phyloP scores from a whole-genome alignment of 2,113 vertebrate species.

The Nymphicus hollandicus region DNA sequence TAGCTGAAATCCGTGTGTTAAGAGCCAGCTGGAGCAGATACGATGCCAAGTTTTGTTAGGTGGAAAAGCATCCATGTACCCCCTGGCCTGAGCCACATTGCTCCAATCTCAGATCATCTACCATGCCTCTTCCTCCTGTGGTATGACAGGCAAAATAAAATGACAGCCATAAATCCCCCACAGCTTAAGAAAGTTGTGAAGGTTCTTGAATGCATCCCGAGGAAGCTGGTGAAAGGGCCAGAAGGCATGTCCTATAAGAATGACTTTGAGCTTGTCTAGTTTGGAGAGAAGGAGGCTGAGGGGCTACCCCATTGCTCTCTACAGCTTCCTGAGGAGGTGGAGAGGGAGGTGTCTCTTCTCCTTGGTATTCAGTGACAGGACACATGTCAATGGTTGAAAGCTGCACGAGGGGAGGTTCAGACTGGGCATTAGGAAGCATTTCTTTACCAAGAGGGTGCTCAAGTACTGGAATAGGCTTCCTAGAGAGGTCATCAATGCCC shows the following conservation, averaged over 20 bases:
- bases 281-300: neutral
- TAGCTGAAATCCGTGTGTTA: neutral
- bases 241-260: neutral
- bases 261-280: neutral
- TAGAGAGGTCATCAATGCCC: neutral
- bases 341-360: neutral
- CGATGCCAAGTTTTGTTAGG: neutral
- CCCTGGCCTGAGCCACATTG: neutral
- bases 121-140: neutral
- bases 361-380: neutral
- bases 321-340: neutral
- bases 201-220: neutral
- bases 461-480: neutral
- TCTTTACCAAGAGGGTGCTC: neutral
- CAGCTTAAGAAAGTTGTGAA: neutral
- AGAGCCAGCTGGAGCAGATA: neutral
- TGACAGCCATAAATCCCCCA: neutral
- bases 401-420: neutral
- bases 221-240: neutral
- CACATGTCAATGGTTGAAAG: neutral
- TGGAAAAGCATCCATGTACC: neutral
- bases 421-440: neutral
- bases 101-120: neutral
- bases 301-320: neutral
- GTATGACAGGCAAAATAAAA: neutral